Evolutionary conservation across 2,113 vertebrate species (phyloP), one percentile per base, ranked within the genome.

Genomic region (Naja naja): DNA sequence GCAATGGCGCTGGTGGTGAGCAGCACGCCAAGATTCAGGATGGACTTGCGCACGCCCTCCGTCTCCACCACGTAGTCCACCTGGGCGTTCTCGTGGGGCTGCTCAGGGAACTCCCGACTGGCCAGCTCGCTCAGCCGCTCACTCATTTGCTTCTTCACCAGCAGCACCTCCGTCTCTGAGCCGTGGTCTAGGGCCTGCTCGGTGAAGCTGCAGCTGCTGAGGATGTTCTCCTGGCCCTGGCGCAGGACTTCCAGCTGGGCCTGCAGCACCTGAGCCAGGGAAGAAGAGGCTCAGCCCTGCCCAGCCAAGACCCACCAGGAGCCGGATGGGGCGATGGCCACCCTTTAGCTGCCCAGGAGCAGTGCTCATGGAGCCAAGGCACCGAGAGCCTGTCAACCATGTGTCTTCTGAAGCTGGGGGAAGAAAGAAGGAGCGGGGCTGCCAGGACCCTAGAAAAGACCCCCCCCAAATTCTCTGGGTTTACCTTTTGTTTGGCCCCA

Each of bases 71-170:
- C 98, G 88, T 98, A 99, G 95, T 98, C 98, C 49, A 99, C 98
- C 95, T 99, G 99, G 1, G 98, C 98, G 0, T 99, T 99, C 97
- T 99, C 98, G 0, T 99, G 99, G 0, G 99, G 99, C 47, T 98
- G 96, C 88, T 99, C 98, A 0, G 99, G 99, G 94, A 99, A 99
- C 87, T 95, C 98, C 90, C 98, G 98, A 0, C 98, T 96, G 0
- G 98, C 98, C 96, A 99, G 96, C 34, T 98, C 98, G 0, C 98
- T 97, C 96, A 99, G 98, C 49, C 98, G 97, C 97, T 99, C 99
- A 0, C 98, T 97, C 99, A 99, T 99, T 97, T 99, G 99, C 96
- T 99, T 99, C 81, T 98, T 98, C 64, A 99, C 99, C 93, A 99
- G 91, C 92, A 99, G 97, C 88, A 99, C 99, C 96, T 99, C 99